Base-by-base conservation (phyloP, 2,113 vertebrate species). In the Emydura subglobosa region DNA sequence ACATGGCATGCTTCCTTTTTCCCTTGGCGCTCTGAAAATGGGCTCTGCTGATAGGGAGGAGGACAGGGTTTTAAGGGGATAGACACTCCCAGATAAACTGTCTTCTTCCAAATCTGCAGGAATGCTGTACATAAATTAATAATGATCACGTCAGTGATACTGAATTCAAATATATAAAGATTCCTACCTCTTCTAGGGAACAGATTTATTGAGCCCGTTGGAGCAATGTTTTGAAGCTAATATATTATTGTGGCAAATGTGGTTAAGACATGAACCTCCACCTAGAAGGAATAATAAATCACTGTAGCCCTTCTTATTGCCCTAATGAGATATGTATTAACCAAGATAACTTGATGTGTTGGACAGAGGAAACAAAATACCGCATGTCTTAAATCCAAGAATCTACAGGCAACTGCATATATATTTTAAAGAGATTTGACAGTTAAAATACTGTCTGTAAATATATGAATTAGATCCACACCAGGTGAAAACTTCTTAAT, bases 131-230 rank as follows among this genome's bases (percentile, higher is more conserved):
- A 81, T 12, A 34, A 78, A 81, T 72, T 72, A 39, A 39, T 68
- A 39, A 72, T 72, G 65, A 72, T 21, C 5, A 72, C 5, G 9
- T 39, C 19, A 39, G 17, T 72, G 65, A 9, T 22, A n/a, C n/a
- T 39, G 65, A 72, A 90, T 65, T 1, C 1, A 61, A 74, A 92
- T 54, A 7, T 6, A 68, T 0, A 44, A 82, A 29, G 27, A 6
- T 39, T 72, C 0, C 0, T n/a, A 83, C 86, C 49, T 27, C 13
- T 6, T 25, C 34, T 47, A 44, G 7, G 53, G 31, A 27, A 14
- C 25, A n/a, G 14, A 51, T 80, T 53, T 80, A 83, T 57, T 39
- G 3, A 7, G 7, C 74, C 34, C 4, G 1, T 0, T 25, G 10
- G 55, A 80, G 72, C n/a, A 61, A 79, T 24, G 34, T 50, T 55